Evolutionary conservation across 2,888 invertebrate genomes (phyloP).

Genomic region (Morinoia aosen): DNA sequence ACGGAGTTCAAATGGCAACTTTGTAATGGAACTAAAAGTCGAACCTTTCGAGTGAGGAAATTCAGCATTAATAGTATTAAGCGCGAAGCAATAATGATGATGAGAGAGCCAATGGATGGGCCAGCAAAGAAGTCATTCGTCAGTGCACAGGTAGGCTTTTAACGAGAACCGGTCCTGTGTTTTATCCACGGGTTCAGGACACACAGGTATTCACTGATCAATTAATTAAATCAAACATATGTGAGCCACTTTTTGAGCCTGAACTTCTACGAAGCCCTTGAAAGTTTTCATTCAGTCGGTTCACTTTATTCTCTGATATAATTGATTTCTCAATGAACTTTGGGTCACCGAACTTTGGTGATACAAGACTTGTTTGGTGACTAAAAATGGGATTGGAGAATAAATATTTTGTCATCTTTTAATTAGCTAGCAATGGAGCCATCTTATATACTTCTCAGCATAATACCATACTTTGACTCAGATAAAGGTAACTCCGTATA

Average conservation of each 20-base stretch:
- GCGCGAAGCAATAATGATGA: conserved; percentile 50
- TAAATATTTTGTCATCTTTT: background rate
- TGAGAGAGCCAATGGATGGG: conserved; percentile 16
- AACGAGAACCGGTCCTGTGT: background rate
- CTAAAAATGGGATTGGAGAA: background rate
- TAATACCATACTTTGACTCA: too few relatives aligned
- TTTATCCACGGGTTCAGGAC: background rate
- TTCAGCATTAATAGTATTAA: conserved; percentile 46
- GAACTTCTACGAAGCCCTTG: background rate
- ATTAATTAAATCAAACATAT: background rate
- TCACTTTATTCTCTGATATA: background rate
- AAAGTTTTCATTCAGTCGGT: background rate
- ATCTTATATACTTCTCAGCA: too few relatives aligned
- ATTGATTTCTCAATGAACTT: background rate
- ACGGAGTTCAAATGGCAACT: conserved; percentile 53
- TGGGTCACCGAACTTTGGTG: background rate
- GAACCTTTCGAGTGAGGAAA: conserved; percentile 45
- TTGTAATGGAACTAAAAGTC: conserved; percentile 52
- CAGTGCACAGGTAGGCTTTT: background rate
- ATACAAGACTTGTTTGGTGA: background rate
- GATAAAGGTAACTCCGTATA: too few relatives aligned
- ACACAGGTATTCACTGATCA: background rate
- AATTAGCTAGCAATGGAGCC: background rate
- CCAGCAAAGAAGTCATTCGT: conserved; percentile 36
- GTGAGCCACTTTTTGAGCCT: background rate